Conservation (phyloP, 2,797 vertebrate species). For the Danio tinwini region DNA sequence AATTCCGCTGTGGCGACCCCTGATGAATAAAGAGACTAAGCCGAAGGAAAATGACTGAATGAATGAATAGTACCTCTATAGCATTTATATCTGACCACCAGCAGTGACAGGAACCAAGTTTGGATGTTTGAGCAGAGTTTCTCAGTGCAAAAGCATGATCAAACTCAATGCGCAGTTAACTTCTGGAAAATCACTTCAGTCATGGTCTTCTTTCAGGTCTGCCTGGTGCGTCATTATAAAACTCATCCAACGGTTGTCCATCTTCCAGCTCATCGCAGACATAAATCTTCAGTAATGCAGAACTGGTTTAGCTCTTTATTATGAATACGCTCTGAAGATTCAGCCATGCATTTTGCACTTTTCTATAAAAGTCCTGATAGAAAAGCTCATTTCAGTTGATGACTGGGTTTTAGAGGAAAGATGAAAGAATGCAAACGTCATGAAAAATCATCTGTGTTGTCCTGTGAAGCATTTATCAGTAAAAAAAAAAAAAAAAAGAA, state of each 20-base stretch:
- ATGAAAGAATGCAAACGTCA: not conserved
- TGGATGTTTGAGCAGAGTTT: not conserved
- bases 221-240: not conserved
- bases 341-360: not conserved
- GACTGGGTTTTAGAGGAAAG: not conserved
- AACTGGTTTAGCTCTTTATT: not conserved
- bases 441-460: not conserved
- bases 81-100: not conserved
- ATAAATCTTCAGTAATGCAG: not conserved
- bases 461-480: slow-evolving; percentile 2
- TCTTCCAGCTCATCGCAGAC: slow-evolving; percentile 8
- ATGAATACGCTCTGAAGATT: slow-evolving; percentile 1
- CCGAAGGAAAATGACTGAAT: no score
- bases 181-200: slow-evolving; percentile 64
- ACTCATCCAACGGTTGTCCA: not conserved
- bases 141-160: slow-evolving; percentile 26
- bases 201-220: slow-evolving; percentile 39
- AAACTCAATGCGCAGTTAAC: slow-evolving; percentile 53
- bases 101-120: not conserved
- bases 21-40: no score
- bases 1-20: no score
- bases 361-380: not conserved
- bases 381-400: not conserved
- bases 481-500: not conserved
- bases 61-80: not conserved